Percentiles rank a stretch among this genome's conserved stretches.
These are phyloP conservation scores for Trochalopteron elliotii DNA, from an alignment of 2,113 vertebrate genomes.

Conservation along the genomic window DNA sequence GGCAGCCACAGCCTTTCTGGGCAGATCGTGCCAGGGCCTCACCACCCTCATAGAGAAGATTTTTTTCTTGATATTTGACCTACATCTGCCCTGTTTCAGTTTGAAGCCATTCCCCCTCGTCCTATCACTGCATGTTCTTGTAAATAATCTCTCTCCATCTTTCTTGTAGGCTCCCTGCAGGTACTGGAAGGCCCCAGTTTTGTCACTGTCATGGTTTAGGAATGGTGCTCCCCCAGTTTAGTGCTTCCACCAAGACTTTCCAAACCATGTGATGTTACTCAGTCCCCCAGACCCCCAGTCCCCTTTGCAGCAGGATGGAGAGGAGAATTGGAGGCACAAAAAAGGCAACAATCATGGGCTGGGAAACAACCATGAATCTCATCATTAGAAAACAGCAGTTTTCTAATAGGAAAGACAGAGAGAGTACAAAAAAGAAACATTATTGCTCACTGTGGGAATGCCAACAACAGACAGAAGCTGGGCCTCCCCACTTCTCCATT, in stretches of 20 bases:
- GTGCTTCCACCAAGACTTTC: neutral
- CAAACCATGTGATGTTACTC: neutral
- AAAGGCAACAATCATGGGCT: neutral
- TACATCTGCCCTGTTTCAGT: neutral
- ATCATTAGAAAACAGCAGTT: neutral
- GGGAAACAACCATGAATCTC: accelerated
- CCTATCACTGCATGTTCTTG: neutral
- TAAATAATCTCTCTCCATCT: neutral
- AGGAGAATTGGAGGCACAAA: neutral
- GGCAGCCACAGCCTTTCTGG: neutral
- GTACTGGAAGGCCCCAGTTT: neutral
- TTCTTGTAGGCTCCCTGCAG: neutral
- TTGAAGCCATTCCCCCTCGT: neutral
- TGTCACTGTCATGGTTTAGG: neutral
- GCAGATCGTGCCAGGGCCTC: neutral
- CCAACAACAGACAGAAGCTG: accelerated
- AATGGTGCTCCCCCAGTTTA: neutral
- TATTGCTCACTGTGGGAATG: neutral
- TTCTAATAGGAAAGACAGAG: neutral
- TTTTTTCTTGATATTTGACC: neutral
- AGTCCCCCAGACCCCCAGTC: neutral
- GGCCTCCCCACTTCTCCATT: neutral
- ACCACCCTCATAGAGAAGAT: neutral
- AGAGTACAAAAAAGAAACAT: neutral
- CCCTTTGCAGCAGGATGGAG: neutral